These are phyloP conservation scores for Mallateleia sp. DNA, from an alignment of 2,888 invertebrate genomes.

Conservation along the genomic window DNA sequence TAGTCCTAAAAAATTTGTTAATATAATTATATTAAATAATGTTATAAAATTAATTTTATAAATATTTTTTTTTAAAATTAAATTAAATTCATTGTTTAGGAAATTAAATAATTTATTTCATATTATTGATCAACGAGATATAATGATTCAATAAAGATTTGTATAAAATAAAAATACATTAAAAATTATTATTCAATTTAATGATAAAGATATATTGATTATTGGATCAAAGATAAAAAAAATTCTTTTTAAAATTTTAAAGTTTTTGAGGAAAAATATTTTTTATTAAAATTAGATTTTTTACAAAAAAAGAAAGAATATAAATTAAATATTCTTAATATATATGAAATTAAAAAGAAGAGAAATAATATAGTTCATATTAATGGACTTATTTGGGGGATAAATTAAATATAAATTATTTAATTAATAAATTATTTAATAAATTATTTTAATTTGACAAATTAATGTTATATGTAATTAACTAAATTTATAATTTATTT, in stretches of 20 bases:
- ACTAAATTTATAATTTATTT: too few relatives aligned
- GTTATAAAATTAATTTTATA: conserved; percentile 90
- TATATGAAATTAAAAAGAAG: conserved; percentile 23
- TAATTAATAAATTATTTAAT: conserved; percentile 70
- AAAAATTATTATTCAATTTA: too few relatives aligned
- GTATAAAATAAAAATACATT: too few relatives aligned
- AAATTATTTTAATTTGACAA: conserved; percentile 72
- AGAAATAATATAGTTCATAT: not conserved
- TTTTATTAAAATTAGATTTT: conserved; percentile 90
- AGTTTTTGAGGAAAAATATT: too few relatives aligned
- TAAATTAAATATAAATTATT: conserved; percentile 90
- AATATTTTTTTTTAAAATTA: conserved; percentile 89
- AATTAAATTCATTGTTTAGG: conserved; percentile 89
- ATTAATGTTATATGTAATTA: conserved; percentile 83
- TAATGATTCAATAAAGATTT: conserved; percentile 58
- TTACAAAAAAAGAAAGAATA: conserved; percentile 79
- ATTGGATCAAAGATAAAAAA: conserved; percentile 93
- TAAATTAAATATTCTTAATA: too few relatives aligned
- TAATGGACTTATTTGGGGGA: conserved; percentile 63
- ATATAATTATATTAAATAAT: conserved; percentile 91
- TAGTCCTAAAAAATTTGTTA: conserved; percentile 93
- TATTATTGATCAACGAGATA: conserved; percentile 84
- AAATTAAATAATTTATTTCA: conserved; percentile 72
- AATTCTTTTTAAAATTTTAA: too few relatives aligned
- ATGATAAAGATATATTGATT: too few relatives aligned